Base-by-base conservation (phyloP, 2,113 vertebrate species). In the Thryonomys swinderianus region DNA sequence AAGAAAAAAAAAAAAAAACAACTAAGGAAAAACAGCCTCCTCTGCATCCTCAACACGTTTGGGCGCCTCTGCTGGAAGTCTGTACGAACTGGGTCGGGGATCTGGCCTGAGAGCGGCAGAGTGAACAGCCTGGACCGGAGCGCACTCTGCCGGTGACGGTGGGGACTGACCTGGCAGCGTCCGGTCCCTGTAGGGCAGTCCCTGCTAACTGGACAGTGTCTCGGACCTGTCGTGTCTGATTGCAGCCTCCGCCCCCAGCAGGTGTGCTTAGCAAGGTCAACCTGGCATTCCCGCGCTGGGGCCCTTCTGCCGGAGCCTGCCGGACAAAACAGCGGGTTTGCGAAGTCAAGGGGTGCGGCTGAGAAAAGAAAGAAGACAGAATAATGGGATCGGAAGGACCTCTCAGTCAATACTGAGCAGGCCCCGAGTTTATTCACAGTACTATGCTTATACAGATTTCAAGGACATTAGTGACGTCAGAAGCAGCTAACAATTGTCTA, bases 21-120 rank as follows among this genome's bases (percentile, higher is more conserved):
- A 16, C 30, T 16, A 85, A 61, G 84, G 25, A 74, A 40, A 42
- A 88, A 45, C 85, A 55, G 4, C 5, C 55, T 37, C 18, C 48
- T 51, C 30, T 17, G 40, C 51, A 20, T 40, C 4, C 20, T 89
- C 25, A 51, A 25, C 11, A 27, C 73, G 37, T 84, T 57, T 82
- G 86, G 69, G 55, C 27, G 84, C 85, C 87, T 83, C 85, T 88
- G 55, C 79, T 95, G 74, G 61, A 89, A 86, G 80, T 66, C 27
- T 2, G 32, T 79, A 74, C 55, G 64, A 88, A 90, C 42, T 2
- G 2, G 74, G 5, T 64, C 42, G 53, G 0, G 30, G 51, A 7
- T 12, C 53, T 80, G 67, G 69, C 69, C 67, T 30, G 32, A 53
- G 11, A 21, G 9, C 55, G 42, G 71, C 51, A 25, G 30, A 62